A percentile compares a stretch with the other conserved stretches of the same genome.
Conservation (phyloP, 2,888 invertebrate species). For the Pycnomerus fuliginosus region DNA sequence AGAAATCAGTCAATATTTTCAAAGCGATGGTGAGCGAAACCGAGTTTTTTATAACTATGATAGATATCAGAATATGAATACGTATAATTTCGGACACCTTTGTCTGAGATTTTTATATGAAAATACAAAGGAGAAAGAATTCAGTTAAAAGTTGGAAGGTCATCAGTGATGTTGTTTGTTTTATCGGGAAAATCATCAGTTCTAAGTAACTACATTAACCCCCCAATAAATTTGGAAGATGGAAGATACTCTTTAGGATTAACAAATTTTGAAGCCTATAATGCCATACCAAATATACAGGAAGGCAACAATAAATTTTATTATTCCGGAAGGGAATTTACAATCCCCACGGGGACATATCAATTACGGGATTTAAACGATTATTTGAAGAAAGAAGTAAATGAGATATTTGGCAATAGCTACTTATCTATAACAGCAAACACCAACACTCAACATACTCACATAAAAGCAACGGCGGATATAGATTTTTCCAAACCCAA, state of each 20-base stretch:
- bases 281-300: slow-evolving; percentile 5
- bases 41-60: slow-evolving; percentile 7
- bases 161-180: slow-evolving; percentile 4
- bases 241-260: slow-evolving; percentile 3
- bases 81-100: slow-evolving; percentile 21
- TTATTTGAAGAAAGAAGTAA: neutral
- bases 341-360: slow-evolving; percentile 2
- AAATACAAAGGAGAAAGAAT: neutral
- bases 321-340: neutral
- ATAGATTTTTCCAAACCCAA: neutral
- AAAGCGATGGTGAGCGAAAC: neutral
- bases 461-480: neutral
- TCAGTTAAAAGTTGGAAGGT: slow-evolving; percentile 1
- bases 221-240: slow-evolving; percentile 14
- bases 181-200: neutral
- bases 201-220: slow-evolving; percentile 8
- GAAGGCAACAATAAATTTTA: slow-evolving; percentile 4
- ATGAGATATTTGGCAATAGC: neutral
- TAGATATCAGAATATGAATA: slow-evolving; percentile 6
- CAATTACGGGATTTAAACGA: neutral
- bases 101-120: slow-evolving; percentile 23
- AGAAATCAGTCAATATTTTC: slow-evolving; percentile 25
- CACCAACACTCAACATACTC: slow-evolving; percentile 1
- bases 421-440: neutral
- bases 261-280: slow-evolving; percentile 3